A percentile compares a stretch with the other conserved stretches of the same genome.
These are phyloP conservation scores for Blastobasis lacticolella DNA, from an alignment of 2,888 invertebrate genomes.

Conservation along the genomic window DNA sequence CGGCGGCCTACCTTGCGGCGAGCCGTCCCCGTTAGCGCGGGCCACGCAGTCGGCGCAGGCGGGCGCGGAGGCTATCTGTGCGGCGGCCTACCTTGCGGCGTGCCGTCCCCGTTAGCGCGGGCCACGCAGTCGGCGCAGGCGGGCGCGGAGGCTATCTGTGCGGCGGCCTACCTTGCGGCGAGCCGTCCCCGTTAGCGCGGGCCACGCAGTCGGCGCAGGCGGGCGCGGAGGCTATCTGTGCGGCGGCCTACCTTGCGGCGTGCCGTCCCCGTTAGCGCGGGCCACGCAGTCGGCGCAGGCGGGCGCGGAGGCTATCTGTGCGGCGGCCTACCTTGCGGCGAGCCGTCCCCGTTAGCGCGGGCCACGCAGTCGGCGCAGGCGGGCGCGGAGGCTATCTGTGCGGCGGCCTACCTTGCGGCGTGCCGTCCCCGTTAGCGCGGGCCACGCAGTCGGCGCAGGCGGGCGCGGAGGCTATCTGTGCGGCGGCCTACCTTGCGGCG, in stretches of 20 bases:
- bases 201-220: constrained; percentile 88
- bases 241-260: too few species aligned
- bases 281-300: constrained; percentile 88
- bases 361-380: constrained; percentile 88
- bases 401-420: too few species aligned
- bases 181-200: constrained; percentile 5
- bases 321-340: too few species aligned
- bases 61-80: constrained; percentile 87
- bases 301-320: constrained; percentile 87
- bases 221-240: constrained; percentile 87
- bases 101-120: constrained; percentile 5
- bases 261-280: constrained; percentile 5
- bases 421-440: constrained; percentile 5
- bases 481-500: too few species aligned
- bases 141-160: constrained; percentile 87
- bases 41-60: constrained; percentile 88
- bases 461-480: constrained; percentile 87
- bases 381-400: constrained; percentile 87
- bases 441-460: constrained; percentile 88
- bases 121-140: constrained; percentile 88
- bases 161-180: too few species aligned
- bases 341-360: constrained; percentile 5
- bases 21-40: constrained; percentile 5
- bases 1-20: too few species aligned
- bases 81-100: too few species aligned